Evolutionary conservation across 2,797 vertebrate genomes (phyloP).

Genomic region (Microctenopoma steveboyesi): DNA sequence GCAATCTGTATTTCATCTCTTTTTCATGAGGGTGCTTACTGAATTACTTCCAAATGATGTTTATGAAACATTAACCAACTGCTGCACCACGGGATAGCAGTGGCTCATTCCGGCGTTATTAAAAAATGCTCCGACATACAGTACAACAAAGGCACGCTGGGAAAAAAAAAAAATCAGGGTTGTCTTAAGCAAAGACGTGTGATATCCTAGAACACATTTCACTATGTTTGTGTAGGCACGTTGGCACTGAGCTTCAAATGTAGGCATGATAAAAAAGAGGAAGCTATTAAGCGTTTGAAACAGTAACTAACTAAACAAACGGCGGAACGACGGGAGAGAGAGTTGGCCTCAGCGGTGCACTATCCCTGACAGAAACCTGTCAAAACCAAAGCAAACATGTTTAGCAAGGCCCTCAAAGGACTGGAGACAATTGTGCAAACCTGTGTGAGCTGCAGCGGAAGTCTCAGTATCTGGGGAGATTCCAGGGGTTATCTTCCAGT

Average conservation of each 20-base stretch:
- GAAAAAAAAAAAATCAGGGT: slow-evolving; percentile 35
- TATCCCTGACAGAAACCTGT: slow-evolving; percentile 71
- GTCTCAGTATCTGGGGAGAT: slow-evolving; percentile 68
- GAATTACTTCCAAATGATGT: slow-evolving; percentile 74
- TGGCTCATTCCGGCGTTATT: slow-evolving; percentile 56
- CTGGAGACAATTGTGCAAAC: slow-evolving; percentile 49
- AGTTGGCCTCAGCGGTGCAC: slow-evolving; percentile 44
- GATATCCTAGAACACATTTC: slow-evolving; percentile 55
- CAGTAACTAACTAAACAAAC: slow-evolving; percentile 72
- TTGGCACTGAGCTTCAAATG: slow-evolving; percentile 45
- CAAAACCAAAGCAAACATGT: slow-evolving; percentile 77
- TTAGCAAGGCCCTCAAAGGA: slow-evolving; percentile 75
- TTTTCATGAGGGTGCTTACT: slow-evolving; percentile 71
- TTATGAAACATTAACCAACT: slow-evolving; percentile 71
- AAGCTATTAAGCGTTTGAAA: slow-evolving; percentile 72
- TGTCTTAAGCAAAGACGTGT: slow-evolving; percentile 58
- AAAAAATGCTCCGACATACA: slow-evolving; percentile 36
- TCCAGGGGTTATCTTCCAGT: slow-evolving; percentile 76
- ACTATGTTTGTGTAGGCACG: slow-evolving; percentile 59
- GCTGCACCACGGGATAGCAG: slow-evolving; percentile 52
- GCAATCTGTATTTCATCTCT: slow-evolving; percentile 76
- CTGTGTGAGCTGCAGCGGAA: slow-evolving; percentile 63
- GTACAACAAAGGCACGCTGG: slow-evolving; percentile 26
- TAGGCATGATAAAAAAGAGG: slow-evolving; percentile 65
- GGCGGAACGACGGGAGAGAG: slow-evolving; percentile 55